Evolutionary conservation across 35 echinoderm and acorn worm genomes (phyloP), one percentile per base, ranked within the genome.

Genomic region (Ptychodera flava): DNA sequence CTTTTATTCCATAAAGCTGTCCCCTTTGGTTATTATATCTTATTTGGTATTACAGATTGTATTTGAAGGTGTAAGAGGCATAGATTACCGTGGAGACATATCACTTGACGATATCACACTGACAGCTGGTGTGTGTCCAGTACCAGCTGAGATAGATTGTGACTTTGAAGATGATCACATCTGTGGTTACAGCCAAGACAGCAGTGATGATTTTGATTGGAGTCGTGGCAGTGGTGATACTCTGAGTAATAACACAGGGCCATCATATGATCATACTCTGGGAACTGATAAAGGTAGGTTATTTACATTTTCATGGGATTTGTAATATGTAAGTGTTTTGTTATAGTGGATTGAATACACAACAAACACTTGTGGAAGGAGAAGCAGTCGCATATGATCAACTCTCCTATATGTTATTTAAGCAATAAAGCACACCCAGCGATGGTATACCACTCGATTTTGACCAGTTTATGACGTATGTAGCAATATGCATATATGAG

Each of bases 251-350:
- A 81, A 38, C 28, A 97, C 94, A 32, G 94, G 94, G 12, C 94
- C 94, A 27, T 87, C 86, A 16, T 32, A 77, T 30, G 94, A 97
- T 37, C 91, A 93, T 35, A 91, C 94, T 2, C 86, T 86, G 16
- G 78, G 77, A 34, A 82, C 88, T 16, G 31, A 31, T 45, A 77
- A 79, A 32, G 88, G 88, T 92, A 64, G 45, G 6, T 22, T 64
- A 12, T 64, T 6, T 64, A 64, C 45, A 64, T 64, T 64, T 22
- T 64, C 45, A 64, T n/a, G n/a, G n/a, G n/a, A 64, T 22, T 64
- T 64, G 6, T 64, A 64, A 22, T 64, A 64, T 64, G 45, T 64
- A 64, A 12, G 45, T 64, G n/a, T n/a, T n/a, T n/a, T n/a, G n/a
- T n/a, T n/a, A n/a, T n/a, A n/a, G n/a, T n/a, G n/a, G n/a, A n/a